Conservation (phyloP, 2,888 invertebrate species). For the Agrenia bidenticulata region DNA sequence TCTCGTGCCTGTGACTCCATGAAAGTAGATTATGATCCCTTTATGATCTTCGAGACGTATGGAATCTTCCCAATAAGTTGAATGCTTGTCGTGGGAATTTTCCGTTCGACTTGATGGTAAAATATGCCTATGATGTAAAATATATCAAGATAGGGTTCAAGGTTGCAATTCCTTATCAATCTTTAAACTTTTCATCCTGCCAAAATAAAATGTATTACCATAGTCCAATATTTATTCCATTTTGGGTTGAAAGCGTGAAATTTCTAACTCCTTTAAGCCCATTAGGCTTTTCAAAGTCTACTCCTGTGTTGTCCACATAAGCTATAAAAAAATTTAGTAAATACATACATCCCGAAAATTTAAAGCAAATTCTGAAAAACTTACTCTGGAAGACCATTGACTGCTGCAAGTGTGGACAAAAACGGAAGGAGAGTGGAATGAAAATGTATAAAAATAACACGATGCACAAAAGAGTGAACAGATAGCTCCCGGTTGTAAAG, state of each 20-base stretch:
- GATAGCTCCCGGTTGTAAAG: background rate
- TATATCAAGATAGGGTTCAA: background rate
- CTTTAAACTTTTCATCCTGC: background rate
- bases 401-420: constrained; percentile 14
- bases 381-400: constrained; percentile 1
- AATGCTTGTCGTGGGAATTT: background rate
- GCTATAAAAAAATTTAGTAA: constrained; percentile 5
- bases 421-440: background rate
- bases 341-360: constrained; percentile 18
- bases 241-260: background rate
- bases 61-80: constrained; percentile 2
- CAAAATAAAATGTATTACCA: background rate
- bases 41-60: background rate
- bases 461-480: background rate
- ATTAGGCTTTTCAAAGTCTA: constrained; percentile 17
- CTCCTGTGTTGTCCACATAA: constrained; percentile 10
- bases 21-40: constrained; percentile 68
- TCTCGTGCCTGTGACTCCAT: constrained; percentile 73
- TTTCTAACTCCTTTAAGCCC: background rate
- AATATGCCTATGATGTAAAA: constrained; percentile 1
- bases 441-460: background rate
- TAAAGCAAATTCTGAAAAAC: too few relatives aligned
- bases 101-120: background rate
- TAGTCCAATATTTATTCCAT: constrained; percentile 3
- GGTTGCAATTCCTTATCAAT: background rate